Conservation (phyloP, 2,888 invertebrate species). For the Elysia crispata region DNA sequence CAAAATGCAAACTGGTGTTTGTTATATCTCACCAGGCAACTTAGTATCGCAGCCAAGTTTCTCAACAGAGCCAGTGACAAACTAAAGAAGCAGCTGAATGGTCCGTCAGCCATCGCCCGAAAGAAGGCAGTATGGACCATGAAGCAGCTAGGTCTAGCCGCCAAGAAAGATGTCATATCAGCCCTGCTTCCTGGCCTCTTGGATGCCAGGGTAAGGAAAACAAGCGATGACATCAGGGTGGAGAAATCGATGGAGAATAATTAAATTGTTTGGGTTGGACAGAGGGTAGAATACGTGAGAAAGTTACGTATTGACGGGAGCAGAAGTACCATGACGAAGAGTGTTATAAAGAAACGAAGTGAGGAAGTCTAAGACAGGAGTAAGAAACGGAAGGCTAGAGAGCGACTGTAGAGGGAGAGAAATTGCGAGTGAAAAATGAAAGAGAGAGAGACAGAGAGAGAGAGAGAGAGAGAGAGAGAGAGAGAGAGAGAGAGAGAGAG, state of each 20-base stretch:
- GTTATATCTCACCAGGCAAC: slow-evolving; percentile 57
- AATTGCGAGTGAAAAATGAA: too few relatives aligned
- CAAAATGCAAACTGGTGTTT: too few relatives aligned
- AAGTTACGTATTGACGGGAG: background rate
- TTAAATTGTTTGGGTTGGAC: background rate
- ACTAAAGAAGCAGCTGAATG: slow-evolving; percentile 56
- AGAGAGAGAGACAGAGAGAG: too few relatives aligned
- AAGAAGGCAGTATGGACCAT: slow-evolving; percentile 57
- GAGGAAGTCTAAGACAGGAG: too few relatives aligned
- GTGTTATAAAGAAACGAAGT: too few relatives aligned
- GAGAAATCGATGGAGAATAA: background rate
- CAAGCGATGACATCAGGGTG: background rate
- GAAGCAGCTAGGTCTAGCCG: slow-evolving; percentile 57
- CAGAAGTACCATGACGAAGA: too few relatives aligned
- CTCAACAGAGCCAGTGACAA: slow-evolving; percentile 56
- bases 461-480: too few relatives aligned
- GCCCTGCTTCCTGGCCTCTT: slow-evolving; percentile 60
- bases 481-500: too few relatives aligned
- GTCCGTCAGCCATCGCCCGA: slow-evolving; percentile 52
- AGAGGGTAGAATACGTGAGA: background rate
- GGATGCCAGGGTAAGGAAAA: slow-evolving; percentile 56
- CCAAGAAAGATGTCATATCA: slow-evolving; percentile 56
- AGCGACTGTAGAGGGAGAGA: too few relatives aligned
- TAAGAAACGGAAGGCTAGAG: too few relatives aligned
- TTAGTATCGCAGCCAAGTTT: slow-evolving; percentile 55